phyloP scores from a whole-genome alignment of 2,797 vertebrate genomes.

The Microcaecilia unicolor region DNA sequence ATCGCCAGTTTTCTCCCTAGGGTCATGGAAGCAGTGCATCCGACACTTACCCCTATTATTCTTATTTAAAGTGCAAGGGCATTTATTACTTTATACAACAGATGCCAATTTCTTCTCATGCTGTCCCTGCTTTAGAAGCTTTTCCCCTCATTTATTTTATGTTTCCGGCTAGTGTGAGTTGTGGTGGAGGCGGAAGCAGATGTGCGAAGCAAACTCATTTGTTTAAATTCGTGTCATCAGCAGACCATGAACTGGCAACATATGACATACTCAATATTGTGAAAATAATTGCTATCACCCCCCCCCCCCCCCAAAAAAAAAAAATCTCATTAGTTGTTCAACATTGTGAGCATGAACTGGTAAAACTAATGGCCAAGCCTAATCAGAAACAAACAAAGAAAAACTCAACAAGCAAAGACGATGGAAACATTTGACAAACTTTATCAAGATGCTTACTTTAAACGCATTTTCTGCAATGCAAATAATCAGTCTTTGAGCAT shows the following conservation, averaged over 20 bases:
- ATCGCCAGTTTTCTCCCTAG: background rate
- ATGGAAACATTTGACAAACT: no score
- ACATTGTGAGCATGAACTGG: background rate
- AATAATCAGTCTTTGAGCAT: no score
- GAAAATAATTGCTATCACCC: slow-evolving; percentile 17
- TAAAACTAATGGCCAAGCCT: background rate
- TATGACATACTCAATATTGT: slow-evolving; percentile 5
- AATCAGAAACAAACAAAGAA: no score
- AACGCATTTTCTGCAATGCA: no score
- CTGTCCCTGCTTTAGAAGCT: background rate
- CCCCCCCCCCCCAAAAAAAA: no score
- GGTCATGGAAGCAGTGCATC: no score
- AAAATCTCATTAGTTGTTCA: background rate
- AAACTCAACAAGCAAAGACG: no score
- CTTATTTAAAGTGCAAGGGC: background rate
- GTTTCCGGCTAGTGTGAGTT: slow-evolving; percentile 11
- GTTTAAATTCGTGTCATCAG: slow-evolving; percentile 16
- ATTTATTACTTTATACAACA: background rate
- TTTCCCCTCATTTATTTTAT: slow-evolving; percentile 12
- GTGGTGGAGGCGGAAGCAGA: slow-evolving; percentile 3
- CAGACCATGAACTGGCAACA: background rate
- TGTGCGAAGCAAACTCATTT: slow-evolving; percentile 13
- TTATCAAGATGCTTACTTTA: no score
- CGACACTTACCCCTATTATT: background rate
- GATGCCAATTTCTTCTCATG: slow-evolving; percentile 2